Percentiles rank a stretch among this genome's conserved stretches.
phyloP scores from a whole-genome alignment of 1,140 invertebrate species.

The Acyrthosiphon pisum region DNA sequence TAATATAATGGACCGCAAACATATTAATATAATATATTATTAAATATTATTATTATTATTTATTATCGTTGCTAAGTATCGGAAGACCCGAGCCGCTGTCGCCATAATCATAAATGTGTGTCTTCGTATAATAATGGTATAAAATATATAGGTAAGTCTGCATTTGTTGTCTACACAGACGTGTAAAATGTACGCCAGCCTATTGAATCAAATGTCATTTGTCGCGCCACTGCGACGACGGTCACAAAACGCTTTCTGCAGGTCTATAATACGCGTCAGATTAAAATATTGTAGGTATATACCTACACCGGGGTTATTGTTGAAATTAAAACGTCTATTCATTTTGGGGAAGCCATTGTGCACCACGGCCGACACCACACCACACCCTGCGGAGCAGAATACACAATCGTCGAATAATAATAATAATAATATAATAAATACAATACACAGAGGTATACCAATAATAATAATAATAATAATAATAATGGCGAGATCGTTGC shows the following conservation, averaged over 20 bases:
- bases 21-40: neutral
- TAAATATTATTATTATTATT: neutral
- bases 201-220: neutral
- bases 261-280: neutral
- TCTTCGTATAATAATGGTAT: neutral
- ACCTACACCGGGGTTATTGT: neutral
- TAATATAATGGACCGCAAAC: neutral
- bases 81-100: neutral
- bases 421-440: conserved; percentile 6
- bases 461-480: conserved; percentile 9
- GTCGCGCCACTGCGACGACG: neutral
- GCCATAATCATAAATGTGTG: neutral
- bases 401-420: conserved; percentile 36
- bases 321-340: conserved; percentile 46
- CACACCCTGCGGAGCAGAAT: conserved; percentile 17
- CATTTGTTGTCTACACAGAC: neutral
- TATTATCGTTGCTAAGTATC: neutral
- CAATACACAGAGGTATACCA: neutral
- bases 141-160: neutral
- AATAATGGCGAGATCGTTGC: neutral
- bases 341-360: conserved; percentile 30
- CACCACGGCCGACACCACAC: neutral
- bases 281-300: conserved; percentile 15
- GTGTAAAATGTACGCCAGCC: neutral
- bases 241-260: neutral